Conservation (phyloP, 2,113 vertebrate genomes). For the Eleginops maclovinus region DNA sequence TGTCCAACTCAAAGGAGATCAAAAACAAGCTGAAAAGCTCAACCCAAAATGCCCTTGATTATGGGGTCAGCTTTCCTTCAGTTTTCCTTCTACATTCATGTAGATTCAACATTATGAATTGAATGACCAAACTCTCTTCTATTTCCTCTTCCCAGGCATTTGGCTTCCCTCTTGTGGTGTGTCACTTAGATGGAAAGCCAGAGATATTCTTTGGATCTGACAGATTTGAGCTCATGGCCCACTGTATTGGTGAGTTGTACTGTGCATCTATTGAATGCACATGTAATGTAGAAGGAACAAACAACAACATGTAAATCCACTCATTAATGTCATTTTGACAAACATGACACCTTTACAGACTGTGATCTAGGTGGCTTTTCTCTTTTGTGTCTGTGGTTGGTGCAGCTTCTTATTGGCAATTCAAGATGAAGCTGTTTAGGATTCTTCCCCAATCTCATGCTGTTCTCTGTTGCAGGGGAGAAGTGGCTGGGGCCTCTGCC, state of each 20-base stretch:
- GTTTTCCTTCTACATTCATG: background rate
- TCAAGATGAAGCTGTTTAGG: background rate
- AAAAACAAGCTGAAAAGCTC: conserved; percentile 87
- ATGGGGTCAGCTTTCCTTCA: conserved; percentile 84
- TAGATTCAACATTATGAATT: background rate
- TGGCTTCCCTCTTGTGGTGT: conserved; percentile 89
- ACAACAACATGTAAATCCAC: no score
- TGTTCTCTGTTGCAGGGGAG: conserved; percentile 78
- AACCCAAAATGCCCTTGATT: conserved; percentile 85
- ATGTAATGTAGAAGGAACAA: background rate
- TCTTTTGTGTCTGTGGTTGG: background rate
- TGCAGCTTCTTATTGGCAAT: background rate
- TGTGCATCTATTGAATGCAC: background rate
- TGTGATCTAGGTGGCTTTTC: background rate
- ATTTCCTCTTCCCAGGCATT: conserved; percentile 83
- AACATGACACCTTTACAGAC: background rate
- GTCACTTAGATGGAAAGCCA: conserved; percentile 83
- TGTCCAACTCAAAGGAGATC: conserved; percentile 80
- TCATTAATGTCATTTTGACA: no score
- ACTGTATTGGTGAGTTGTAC: conserved; percentile 85
- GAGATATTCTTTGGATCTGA: conserved; percentile 93
- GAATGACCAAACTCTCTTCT: background rate
- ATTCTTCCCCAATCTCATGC: conserved; percentile 1
- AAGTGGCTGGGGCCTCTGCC: conserved; percentile 83
- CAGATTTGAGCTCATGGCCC: conserved; percentile 90